A percentile compares a stretch with the other conserved stretches of the same genome.
These are phyloP conservation scores for Agonopterix subpropinquella DNA, from an alignment of 2,888 invertebrate genomes.

Conservation along the genomic window DNA sequence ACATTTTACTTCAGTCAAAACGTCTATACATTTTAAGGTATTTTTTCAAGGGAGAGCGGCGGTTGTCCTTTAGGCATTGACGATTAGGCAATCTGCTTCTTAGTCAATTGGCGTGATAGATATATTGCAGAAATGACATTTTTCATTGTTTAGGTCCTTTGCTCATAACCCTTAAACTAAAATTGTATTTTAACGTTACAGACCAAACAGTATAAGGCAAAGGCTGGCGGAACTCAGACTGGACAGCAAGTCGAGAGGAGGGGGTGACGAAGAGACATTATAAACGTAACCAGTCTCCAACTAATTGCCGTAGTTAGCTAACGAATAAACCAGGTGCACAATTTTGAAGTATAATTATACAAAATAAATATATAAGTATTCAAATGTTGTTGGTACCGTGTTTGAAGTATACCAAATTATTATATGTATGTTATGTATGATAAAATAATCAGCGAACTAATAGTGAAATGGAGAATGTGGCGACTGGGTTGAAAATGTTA, in stretches of 20 bases:
- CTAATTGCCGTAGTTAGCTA: slow-evolving; percentile 21
- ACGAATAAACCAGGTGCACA: slow-evolving; percentile 37
- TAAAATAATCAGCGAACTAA: background rate
- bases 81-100: no score
- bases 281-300: slow-evolving; percentile 19
- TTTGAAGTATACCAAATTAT: slow-evolving; percentile 13
- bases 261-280: slow-evolving; percentile 54
- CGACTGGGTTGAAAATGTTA: no score
- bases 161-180: no score
- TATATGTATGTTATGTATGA: background rate
- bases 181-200: slow-evolving; percentile 14
- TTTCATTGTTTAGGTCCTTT: no score
- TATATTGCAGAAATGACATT: no score
- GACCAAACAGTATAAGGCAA: slow-evolving; percentile 63
- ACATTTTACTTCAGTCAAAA: no score
- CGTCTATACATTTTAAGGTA: no score
- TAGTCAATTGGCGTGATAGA: no score
- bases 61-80: no score
- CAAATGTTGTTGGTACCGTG: slow-evolving; percentile 19
- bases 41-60: no score
- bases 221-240: slow-evolving; percentile 58
- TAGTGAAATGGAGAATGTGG: background rate
- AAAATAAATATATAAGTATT: slow-evolving; percentile 17
- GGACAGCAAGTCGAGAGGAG: slow-evolving; percentile 62
- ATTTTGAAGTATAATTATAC: slow-evolving; percentile 28